A percentile compares a stretch with the other conserved stretches of the same genome.
Evolutionary conservation across 2,113 vertebrate species (phyloP).

Genomic region (Ondatra zibethicus): DNA sequence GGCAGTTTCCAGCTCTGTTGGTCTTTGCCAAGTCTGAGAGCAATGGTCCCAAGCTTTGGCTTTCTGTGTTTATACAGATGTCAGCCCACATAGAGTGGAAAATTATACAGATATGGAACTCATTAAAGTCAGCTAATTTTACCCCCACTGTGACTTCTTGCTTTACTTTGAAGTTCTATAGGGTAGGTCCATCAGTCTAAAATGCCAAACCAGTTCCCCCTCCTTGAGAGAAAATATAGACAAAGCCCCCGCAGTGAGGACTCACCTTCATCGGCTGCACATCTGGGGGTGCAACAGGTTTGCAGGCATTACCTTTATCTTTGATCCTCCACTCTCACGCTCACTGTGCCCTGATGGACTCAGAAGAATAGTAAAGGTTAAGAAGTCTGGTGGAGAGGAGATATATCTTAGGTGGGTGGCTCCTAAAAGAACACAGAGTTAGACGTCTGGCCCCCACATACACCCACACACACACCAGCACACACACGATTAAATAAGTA

Average conservation of each 20-base stretch:
- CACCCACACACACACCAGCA: background rate
- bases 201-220: constrained; percentile 18
- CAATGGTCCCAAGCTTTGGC: background rate
- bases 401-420: background rate
- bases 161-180: constrained; percentile 64
- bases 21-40: background rate
- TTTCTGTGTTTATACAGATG: constrained; percentile 63
- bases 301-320: background rate
- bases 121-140: constrained; percentile 58
- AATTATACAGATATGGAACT: constrained; percentile 17
- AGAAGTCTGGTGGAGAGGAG: background rate
- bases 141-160: constrained; percentile 14
- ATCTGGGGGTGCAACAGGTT: background rate
- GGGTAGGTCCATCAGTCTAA: background rate
- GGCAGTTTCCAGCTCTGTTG: background rate
- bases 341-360: background rate
- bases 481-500: background rate
- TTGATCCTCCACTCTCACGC: background rate
- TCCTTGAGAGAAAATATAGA: constrained; percentile 16
- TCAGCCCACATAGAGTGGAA: background rate
- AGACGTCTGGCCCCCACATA: background rate
- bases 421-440: background rate
- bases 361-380: background rate
- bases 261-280: background rate
- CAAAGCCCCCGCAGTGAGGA: background rate